phyloP scores from a whole-genome alignment of 2,888 invertebrate genomes.

The Mesorhabditis spiculigera region DNA sequence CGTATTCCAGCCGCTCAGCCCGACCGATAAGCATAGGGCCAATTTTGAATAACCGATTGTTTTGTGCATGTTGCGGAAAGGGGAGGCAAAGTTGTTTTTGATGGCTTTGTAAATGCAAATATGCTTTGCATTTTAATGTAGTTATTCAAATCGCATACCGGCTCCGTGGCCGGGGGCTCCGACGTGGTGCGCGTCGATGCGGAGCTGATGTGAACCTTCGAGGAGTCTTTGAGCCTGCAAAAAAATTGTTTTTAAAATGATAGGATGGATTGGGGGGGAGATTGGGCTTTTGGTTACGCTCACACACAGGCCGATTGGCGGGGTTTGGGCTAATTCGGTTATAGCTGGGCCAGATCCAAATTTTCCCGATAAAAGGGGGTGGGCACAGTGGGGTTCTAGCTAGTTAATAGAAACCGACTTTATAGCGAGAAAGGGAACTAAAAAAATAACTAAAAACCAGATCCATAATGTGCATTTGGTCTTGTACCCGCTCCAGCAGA shows the following conservation, averaged over 20 bases:
- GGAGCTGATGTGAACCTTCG: conserved; percentile 58
- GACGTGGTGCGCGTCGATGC: conserved; percentile 56
- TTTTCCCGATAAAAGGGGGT: not conserved
- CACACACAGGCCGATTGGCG: not conserved
- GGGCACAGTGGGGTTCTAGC: too few species aligned
- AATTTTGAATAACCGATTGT: too few species aligned
- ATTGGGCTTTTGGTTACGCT: not conserved
- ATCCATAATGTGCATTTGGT: too few species aligned
- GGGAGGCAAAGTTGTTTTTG: too few species aligned
- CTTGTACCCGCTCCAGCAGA: too few species aligned
- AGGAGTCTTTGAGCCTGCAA: conserved; percentile 57
- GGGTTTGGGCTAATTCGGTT: not conserved
- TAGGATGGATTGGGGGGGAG: not conserved
- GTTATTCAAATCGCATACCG: conserved; percentile 19
- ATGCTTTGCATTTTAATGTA: not conserved
- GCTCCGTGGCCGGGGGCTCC: conserved; percentile 55
- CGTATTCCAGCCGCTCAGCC: too few species aligned
- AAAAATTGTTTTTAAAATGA: not conserved
- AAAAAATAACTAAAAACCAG: too few species aligned
- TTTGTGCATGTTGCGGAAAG: too few species aligned
- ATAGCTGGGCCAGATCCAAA: not conserved
- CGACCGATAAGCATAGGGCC: too few species aligned
- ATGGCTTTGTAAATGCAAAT: not conserved
- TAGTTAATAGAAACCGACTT: too few species aligned
- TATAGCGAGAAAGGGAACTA: too few species aligned